Conservation (phyloP, 2,888 invertebrate genomes). For the Doris montereyensis region DNA sequence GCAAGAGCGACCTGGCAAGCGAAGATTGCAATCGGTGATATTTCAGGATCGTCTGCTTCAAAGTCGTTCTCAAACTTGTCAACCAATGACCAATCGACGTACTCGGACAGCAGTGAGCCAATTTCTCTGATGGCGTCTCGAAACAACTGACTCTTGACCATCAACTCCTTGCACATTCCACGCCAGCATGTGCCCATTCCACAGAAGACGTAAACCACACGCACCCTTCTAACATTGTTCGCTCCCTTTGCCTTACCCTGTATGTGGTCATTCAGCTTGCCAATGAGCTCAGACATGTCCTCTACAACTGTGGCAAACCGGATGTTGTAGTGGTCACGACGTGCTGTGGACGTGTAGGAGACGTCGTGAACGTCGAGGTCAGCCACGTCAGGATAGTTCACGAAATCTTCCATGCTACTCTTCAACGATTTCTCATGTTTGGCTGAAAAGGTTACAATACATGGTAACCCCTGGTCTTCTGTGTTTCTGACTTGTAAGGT, state of each 20-base stretch:
- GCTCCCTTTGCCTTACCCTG: conserved; percentile 31
- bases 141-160: conserved; percentile 47
- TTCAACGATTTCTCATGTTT: conserved; percentile 38
- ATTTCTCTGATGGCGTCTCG: conserved; percentile 47
- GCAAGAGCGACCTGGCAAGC: conserved; percentile 54
- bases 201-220: conserved; percentile 56
- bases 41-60: conserved; percentile 46
- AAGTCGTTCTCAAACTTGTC: conserved; percentile 41
- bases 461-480: conserved; percentile 2
- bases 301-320: conserved; percentile 38
- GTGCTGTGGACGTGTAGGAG: conserved; percentile 46
- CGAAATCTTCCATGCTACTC: conserved; percentile 38
- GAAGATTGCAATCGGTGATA: conserved; percentile 56
- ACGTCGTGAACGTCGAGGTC: conserved; percentile 39
- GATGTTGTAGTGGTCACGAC: conserved; percentile 45
- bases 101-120: conserved; percentile 44
- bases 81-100: conserved; percentile 47
- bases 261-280: conserved; percentile 25
- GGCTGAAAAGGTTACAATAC: conserved; percentile 45
- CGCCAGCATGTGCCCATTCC: conserved; percentile 62
- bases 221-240: conserved; percentile 20
- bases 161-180: conserved; percentile 58
- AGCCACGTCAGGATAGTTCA: conserved; percentile 18
- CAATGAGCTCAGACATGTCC: conserved; percentile 34
- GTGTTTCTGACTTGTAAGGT: neutral